These are phyloP conservation scores for Cosmia pyralina DNA, from an alignment of 2,888 invertebrate genomes.

Conservation along the genomic window DNA sequence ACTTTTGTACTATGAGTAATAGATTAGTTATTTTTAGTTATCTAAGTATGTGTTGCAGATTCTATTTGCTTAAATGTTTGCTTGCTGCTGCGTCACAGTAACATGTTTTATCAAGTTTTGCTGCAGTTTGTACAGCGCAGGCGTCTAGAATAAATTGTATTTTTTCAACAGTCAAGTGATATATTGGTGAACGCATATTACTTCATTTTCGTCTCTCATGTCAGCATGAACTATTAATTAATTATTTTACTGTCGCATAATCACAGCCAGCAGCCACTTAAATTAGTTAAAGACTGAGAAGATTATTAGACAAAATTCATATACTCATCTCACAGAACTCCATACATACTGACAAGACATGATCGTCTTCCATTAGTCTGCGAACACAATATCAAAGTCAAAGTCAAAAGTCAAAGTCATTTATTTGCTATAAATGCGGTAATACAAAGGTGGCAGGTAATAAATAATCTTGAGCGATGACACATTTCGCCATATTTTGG, in stretches of 20 bases:
- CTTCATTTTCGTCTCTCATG: not conserved
- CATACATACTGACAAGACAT: not conserved
- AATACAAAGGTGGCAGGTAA: too few relatives aligned
- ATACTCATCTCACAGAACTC: not conserved
- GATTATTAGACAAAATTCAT: not conserved
- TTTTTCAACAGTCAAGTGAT: not conserved
- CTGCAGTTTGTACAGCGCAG: not conserved
- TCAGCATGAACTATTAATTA: not conserved
- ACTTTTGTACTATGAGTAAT: not conserved
- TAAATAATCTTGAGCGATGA: too few relatives aligned
- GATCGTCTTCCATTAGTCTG: not conserved
- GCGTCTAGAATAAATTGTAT: not conserved
- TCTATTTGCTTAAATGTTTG: slow-evolving; percentile 33
- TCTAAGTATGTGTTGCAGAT: slow-evolving; percentile 9
- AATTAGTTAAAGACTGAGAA: too few relatives aligned
- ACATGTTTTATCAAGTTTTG: not conserved
- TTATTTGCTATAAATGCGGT: too few relatives aligned
- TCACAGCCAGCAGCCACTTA: too few relatives aligned
- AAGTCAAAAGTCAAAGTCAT: too few relatives aligned
- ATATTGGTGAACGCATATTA: not conserved
- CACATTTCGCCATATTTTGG: too few relatives aligned
- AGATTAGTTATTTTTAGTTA: slow-evolving; percentile 27
- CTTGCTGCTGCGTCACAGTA: slow-evolving; percentile 37
- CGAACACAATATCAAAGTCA: not conserved
- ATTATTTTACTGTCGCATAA: not conserved